These are phyloP conservation scores for Loriculus beryllinus DNA, from an alignment of 2,797 vertebrate genomes.

Conservation along the genomic window DNA sequence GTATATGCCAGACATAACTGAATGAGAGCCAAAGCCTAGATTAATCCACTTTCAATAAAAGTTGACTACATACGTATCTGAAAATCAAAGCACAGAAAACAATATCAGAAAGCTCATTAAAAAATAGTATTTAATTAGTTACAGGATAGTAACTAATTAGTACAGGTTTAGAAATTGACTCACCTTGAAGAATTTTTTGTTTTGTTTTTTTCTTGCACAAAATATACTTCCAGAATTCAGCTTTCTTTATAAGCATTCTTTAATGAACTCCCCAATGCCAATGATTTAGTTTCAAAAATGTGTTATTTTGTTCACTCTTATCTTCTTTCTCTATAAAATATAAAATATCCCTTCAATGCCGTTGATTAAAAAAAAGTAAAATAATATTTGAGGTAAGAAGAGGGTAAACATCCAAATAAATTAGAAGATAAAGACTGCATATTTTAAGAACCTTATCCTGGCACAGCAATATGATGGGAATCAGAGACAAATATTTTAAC, in stretches of 20 bases:
- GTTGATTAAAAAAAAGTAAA: not conserved
- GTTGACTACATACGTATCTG: not conserved
- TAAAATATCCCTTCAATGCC: not conserved
- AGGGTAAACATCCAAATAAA: not conserved
- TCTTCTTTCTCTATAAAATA: not conserved
- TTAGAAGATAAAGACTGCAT: not conserved
- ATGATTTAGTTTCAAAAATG: not conserved
- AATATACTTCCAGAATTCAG: not conserved
- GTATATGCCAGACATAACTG: slow-evolving; percentile 25
- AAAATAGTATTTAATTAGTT: not conserved
- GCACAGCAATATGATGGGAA: not conserved
- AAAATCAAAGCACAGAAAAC: slow-evolving; percentile 27
- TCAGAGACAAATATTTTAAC: slow-evolving; percentile 1
- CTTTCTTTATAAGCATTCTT: not conserved
- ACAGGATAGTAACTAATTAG: not conserved
- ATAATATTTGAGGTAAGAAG: not conserved
- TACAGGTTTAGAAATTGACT: not conserved
- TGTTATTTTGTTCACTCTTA: not conserved
- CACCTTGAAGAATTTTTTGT: not conserved
- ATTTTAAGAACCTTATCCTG: not conserved
- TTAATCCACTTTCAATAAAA: not conserved
- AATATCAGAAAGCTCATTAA: not conserved
- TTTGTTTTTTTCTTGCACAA: not conserved
- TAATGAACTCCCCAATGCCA: not conserved
- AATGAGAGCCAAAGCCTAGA: slow-evolving; percentile 26